A percentile compares a stretch with the other conserved stretches of the same genome.
phyloP scores from a whole-genome alignment of 2,888 invertebrate genomes.

The Lasioglossum zephyrum region DNA sequence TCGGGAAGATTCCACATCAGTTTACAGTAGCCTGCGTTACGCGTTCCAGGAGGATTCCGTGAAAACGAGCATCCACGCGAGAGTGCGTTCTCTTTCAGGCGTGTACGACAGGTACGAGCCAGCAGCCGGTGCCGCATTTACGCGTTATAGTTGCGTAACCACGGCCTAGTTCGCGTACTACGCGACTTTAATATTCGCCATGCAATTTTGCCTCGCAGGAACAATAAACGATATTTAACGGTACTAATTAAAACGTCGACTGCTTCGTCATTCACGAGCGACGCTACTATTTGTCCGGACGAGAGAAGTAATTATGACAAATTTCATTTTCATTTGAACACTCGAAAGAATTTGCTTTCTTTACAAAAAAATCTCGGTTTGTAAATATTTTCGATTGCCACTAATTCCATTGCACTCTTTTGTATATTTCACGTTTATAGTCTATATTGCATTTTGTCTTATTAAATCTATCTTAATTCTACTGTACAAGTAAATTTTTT shows the following conservation, averaged over 20 bases:
- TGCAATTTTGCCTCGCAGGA: constrained; percentile 11
- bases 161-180: constrained; percentile 54
- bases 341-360: not conserved
- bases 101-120: constrained; percentile 28
- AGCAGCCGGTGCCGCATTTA: constrained; percentile 15
- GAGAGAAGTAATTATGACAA: not conserved
- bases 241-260: not conserved
- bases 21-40: constrained; percentile 21
- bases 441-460: no score
- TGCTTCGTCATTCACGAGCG: not conserved
- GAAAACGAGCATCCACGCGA: constrained; percentile 47
- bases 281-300: not conserved
- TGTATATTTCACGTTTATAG: no score
- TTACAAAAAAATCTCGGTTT: not conserved
- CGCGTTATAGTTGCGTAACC: constrained; percentile 57
- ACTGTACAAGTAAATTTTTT: no score
- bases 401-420: not conserved
- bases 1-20: not conserved
- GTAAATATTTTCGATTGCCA: not conserved
- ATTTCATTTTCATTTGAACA: not conserved
- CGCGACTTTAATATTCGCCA: constrained; percentile 44
- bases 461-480: no score
- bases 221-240: constrained; percentile 7
- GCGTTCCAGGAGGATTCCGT: constrained; percentile 40
- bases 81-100: constrained; percentile 55